A percentile compares a stretch with the other conserved stretches of the same genome.
Conservation (phyloP, 2,797 vertebrate species). For the Falco berigora region DNA sequence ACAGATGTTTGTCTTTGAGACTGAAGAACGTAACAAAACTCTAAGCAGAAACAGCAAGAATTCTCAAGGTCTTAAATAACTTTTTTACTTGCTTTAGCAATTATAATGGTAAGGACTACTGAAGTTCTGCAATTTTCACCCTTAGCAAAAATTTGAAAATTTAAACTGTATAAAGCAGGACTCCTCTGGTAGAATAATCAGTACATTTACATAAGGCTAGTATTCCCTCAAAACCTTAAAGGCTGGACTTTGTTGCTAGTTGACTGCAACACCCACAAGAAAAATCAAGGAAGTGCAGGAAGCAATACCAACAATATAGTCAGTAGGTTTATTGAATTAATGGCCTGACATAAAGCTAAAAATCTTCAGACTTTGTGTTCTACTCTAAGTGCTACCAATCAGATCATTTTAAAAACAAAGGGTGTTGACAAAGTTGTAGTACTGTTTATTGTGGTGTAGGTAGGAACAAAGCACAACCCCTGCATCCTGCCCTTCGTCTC, state of each 20-base stretch:
- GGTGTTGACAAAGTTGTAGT: neutral
- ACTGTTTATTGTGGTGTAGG: neutral
- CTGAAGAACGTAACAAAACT: neutral
- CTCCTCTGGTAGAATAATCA: neutral
- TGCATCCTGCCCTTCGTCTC: neutral
- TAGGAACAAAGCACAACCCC: neutral
- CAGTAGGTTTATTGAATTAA: neutral
- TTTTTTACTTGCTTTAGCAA: neutral
- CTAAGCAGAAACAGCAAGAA: neutral
- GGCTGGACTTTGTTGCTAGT: neutral
- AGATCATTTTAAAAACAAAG: neutral
- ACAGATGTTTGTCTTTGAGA: neutral
- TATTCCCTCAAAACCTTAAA: neutral
- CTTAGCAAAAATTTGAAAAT: neutral
- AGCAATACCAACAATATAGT: neutral
- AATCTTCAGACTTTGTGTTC: neutral
- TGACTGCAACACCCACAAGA: neutral
- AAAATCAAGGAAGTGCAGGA: neutral
- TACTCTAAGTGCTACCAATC: neutral
- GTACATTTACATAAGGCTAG: neutral
- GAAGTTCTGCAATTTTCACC: neutral
- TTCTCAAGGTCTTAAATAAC: neutral
- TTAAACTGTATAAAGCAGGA: neutral
- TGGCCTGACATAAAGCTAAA: neutral
- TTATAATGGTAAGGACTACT: neutral